Evolutionary conservation across 2,797 vertebrate genomes (phyloP).

Genomic region (Sebastes nivosus): DNA sequence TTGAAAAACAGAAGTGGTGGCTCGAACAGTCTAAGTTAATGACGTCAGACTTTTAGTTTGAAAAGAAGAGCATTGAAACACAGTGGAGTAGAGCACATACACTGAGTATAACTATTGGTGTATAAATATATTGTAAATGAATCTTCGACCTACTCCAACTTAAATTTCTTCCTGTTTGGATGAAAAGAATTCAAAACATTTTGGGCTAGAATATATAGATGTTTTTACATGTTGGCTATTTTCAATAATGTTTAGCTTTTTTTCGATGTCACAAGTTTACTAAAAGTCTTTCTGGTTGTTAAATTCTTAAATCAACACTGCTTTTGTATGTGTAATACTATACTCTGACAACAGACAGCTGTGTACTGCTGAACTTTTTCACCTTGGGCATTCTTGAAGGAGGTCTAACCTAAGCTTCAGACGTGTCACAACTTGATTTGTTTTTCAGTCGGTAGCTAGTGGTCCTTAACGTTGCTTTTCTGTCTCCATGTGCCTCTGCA

Average conservation of each 20-base stretch:
- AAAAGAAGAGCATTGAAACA: not conserved
- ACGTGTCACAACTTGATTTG: conserved; percentile 69
- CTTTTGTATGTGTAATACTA: not conserved
- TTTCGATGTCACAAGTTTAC: not conserved
- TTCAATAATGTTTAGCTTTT: not conserved
- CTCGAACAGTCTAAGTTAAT: not conserved
- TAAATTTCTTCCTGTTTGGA: not conserved
- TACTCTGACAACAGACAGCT: conserved; percentile 12
- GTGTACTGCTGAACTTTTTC: conserved; percentile 49
- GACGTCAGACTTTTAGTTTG: conserved; percentile 6
- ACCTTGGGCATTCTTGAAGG: conserved; percentile 71
- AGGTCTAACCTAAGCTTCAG: conserved; percentile 56
- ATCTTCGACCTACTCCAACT: not conserved
- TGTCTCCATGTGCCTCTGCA: conserved; percentile 29
- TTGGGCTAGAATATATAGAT: not conserved
- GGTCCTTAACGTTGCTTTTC: conserved; percentile 65
- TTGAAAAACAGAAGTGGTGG: conserved; percentile 17
- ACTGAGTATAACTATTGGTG: not conserved
- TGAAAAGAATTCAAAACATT: not conserved
- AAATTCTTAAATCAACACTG: not conserved
- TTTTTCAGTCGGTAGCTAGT: conserved; percentile 64
- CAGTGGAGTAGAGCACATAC: not conserved
- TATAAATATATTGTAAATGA: not conserved
- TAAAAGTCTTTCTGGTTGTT: not conserved
- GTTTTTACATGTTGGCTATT: not conserved